Evolutionary conservation across 1,140 invertebrate genomes (phyloP).

Genomic region (Brachystomella parvula): DNA sequence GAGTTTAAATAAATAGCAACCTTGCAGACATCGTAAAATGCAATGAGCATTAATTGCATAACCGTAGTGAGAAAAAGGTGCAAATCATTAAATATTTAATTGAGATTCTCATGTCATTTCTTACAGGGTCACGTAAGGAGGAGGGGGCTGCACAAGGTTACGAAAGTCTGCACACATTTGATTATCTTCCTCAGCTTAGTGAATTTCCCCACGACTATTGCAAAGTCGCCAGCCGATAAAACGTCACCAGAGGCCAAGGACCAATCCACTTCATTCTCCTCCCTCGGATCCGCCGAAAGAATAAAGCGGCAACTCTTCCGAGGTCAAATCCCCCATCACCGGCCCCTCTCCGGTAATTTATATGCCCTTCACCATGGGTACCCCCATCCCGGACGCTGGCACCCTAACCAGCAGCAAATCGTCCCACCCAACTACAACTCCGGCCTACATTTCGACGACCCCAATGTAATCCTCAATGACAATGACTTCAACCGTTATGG

Average conservation of each 20-base stretch:
- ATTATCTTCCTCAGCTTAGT: too few species aligned
- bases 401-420: constrained; percentile 11
- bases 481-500: constrained; percentile 15
- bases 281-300: neutral
- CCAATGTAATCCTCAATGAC: constrained; percentile 11
- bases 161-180: too few species aligned
- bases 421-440: constrained; percentile 2
- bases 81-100: too few species aligned
- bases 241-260: neutral
- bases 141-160: too few species aligned
- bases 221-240: too few species aligned
- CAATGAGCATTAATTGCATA: too few species aligned
- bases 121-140: too few species aligned
- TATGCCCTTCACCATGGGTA: constrained; percentile 26
- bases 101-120: too few species aligned
- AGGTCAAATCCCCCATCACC: constrained; percentile 22
- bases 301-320: constrained; percentile 24
- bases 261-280: neutral
- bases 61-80: too few species aligned
- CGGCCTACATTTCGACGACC: constrained; percentile 11
- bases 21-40: too few species aligned
- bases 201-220: too few species aligned
- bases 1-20: too few species aligned
- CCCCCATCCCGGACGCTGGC: constrained; percentile 25
- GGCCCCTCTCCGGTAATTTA: constrained; percentile 23